Evolutionary conservation across 2,113 vertebrate species (phyloP).

Genomic region (Neotoma lepida): DNA sequence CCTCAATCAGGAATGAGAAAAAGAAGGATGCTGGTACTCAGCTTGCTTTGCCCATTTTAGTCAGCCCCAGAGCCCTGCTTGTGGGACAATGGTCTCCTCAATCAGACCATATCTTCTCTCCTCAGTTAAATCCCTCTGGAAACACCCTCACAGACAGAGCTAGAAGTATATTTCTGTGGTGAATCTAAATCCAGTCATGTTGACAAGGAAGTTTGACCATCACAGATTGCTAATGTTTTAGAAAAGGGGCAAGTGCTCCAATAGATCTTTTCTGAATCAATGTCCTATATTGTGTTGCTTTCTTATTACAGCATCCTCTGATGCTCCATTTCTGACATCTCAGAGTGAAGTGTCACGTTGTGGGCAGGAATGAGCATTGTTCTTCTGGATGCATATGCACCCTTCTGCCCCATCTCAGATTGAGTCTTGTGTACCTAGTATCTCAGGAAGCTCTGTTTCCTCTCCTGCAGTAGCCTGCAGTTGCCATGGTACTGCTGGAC

Average conservation of each 20-base stretch:
- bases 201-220: not conserved
- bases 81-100: not conserved
- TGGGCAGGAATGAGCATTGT: not conserved
- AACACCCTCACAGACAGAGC: not conserved
- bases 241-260: not conserved
- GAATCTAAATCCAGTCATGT: not conserved
- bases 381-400: not conserved
- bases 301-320: not conserved
- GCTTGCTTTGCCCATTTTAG: not conserved
- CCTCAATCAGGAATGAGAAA: not conserved
- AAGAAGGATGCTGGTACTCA: not conserved
- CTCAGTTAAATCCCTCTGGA: not conserved
- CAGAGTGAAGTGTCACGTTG: not conserved
- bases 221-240: not conserved
- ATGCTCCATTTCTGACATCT: not conserved
- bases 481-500: conserved; percentile 46
- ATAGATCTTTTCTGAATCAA: not conserved
- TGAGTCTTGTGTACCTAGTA: not conserved
- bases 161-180: not conserved
- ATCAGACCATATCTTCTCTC: not conserved
- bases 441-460: not conserved
- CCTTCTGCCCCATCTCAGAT: not conserved
- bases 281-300: not conserved
- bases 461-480: not conserved
- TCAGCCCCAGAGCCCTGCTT: not conserved